phyloP scores from a whole-genome alignment of 2,888 invertebrate genomes.

The Meliscaeva auricollis region DNA sequence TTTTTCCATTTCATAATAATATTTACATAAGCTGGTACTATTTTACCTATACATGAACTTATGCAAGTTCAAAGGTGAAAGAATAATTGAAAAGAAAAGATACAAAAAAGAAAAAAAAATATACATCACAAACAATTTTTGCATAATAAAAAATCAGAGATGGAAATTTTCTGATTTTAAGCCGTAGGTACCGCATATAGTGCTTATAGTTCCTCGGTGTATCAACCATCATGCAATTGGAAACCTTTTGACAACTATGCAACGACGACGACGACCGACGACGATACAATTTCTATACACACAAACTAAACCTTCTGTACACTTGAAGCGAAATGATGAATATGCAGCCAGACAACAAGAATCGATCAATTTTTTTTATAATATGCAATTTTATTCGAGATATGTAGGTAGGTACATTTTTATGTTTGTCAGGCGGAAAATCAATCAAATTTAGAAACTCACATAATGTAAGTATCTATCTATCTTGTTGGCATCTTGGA shows the following conservation, averaged over 20 bases:
- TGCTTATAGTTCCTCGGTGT: not conserved
- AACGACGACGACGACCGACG: too few relatives aligned
- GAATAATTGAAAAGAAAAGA: not conserved
- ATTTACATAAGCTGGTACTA: constrained; percentile 14
- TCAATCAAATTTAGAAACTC: constrained; percentile 30
- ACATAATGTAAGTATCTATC: not conserved
- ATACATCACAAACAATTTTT: not conserved
- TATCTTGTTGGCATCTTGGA: not conserved
- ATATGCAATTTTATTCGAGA: constrained; percentile 34
- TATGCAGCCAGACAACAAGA: constrained; percentile 39
- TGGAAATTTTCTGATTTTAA: constrained; percentile 2
- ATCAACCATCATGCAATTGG: constrained; percentile 1
- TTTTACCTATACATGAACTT: not conserved
- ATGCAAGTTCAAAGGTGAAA: constrained; percentile 19
- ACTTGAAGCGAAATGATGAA: constrained; percentile 26
- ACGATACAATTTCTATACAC: not conserved
- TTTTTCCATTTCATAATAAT: not conserved
- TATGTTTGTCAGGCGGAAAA: constrained; percentile 28
- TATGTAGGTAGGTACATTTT: constrained; percentile 31
- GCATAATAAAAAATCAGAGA: not conserved
- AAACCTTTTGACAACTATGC: constrained; percentile 4
- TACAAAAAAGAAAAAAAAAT: not conserved
- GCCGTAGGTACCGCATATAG: not conserved
- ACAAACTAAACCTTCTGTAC: not conserved
- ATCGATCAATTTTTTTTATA: constrained; percentile 37